phyloP scores from a whole-genome alignment of 2,797 vertebrate species.

The Threskiornis aethiopicus region DNA sequence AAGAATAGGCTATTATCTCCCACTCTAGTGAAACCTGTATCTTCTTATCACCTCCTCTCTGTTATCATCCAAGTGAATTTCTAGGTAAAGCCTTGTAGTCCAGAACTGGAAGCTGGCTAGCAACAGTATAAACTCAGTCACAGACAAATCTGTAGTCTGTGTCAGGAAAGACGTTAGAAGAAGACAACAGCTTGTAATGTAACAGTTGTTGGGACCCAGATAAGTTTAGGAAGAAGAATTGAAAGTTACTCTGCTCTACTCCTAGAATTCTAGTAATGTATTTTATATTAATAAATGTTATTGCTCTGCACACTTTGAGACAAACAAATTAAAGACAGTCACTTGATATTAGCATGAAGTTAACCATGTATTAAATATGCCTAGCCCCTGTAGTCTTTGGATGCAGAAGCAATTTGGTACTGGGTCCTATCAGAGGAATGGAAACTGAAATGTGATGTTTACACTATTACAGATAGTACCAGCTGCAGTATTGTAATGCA shows the following conservation, averaged over 20 bases:
- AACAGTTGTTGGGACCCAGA: not conserved
- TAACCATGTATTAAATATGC: not conserved
- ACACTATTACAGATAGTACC: not conserved
- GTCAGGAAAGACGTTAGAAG: not conserved
- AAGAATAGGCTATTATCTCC: not conserved
- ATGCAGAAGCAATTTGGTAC: not conserved
- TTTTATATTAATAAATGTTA: not conserved
- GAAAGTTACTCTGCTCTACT: not conserved
- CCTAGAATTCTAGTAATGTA: not conserved
- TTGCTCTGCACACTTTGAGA: not conserved
- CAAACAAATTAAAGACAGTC: not conserved
- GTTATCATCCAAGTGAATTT: not conserved
- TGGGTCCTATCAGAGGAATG: not conserved
- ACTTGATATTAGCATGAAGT: not conserved
- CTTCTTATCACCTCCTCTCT: not conserved
- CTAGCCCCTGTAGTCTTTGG: not conserved
- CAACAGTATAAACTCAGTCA: not conserved
- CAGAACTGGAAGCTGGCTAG: not conserved
- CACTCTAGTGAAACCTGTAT: not conserved
- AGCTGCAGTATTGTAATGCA: not conserved
- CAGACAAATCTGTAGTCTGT: not conserved
- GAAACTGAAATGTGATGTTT: not conserved
- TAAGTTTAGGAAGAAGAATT: not conserved
- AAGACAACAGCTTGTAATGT: rapidly evolving
- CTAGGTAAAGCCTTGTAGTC: not conserved